Conservation (phyloP, 2,113 vertebrate genomes). For the Pomatostomus ruficeps region DNA sequence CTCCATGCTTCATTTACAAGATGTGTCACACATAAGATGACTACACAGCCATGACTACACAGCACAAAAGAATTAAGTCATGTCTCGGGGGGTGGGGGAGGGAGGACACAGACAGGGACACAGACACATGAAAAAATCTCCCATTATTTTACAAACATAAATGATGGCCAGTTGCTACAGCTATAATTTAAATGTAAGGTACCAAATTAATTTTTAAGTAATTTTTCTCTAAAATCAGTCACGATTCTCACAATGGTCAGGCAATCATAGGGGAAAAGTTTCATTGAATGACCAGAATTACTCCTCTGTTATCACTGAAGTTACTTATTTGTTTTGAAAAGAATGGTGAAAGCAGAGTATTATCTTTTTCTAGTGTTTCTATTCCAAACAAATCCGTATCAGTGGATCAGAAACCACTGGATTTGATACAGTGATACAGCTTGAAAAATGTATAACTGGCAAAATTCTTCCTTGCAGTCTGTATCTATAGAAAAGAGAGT, state of each 20-base stretch:
- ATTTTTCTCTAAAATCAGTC: background rate
- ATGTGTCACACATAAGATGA: background rate
- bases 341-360: background rate
- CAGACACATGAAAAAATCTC: background rate
- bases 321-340: background rate
- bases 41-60: background rate
- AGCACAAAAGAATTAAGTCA: background rate
- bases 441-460: background rate
- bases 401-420: background rate
- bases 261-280: background rate
- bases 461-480: background rate
- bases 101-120: background rate
- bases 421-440: background rate
- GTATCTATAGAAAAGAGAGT: background rate
- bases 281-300: background rate
- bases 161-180: background rate
- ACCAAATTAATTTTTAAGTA: background rate
- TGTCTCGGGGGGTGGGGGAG: too few relatives aligned
- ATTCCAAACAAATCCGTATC: background rate
- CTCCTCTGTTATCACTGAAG: background rate
- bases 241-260: background rate
- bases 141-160: background rate
- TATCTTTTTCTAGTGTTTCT: background rate
- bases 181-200: background rate
- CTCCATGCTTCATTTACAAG: background rate